phyloP scores from a whole-genome alignment of 2,113 vertebrate genomes.

The Eurypyga helias region DNA sequence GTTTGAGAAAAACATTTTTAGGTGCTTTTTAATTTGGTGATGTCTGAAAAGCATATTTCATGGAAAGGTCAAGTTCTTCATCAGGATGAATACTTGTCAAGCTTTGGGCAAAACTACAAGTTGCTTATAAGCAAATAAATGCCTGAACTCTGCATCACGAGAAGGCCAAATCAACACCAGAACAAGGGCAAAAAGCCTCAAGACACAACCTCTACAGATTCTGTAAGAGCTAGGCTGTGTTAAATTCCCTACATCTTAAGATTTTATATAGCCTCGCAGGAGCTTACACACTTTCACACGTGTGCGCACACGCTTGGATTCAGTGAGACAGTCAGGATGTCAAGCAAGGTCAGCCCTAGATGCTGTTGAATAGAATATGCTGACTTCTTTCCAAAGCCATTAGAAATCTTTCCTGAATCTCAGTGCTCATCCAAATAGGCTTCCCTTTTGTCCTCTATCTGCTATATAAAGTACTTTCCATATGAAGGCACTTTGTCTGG shows the following conservation, averaged over 20 bases:
- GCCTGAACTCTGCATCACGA: not conserved
- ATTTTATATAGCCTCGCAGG: not conserved
- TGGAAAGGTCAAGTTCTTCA: not conserved
- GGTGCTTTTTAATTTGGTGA: not conserved
- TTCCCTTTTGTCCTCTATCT: not conserved
- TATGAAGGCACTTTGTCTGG: constrained; percentile 12
- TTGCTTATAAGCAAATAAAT: not conserved
- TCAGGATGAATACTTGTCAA: not conserved
- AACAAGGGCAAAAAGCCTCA: not conserved
- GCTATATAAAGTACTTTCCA: constrained; percentile 4
- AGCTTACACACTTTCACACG: not conserved
- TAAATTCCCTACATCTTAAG: not conserved
- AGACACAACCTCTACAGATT: not conserved
- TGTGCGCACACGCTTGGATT: not conserved
- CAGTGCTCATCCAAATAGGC: not conserved
- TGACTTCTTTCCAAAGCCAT: not conserved
- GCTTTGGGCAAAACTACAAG: not conserved
- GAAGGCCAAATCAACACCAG: not conserved
- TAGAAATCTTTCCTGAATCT: not conserved
- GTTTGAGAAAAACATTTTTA: not conserved
- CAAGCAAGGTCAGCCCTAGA: not conserved
- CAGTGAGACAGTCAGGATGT: not conserved
- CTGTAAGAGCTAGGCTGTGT: not conserved
- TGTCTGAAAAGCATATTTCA: not conserved
- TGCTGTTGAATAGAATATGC: not conserved